Conservation (phyloP, 2,888 invertebrate genomes). For the Cordilura impudica region DNA sequence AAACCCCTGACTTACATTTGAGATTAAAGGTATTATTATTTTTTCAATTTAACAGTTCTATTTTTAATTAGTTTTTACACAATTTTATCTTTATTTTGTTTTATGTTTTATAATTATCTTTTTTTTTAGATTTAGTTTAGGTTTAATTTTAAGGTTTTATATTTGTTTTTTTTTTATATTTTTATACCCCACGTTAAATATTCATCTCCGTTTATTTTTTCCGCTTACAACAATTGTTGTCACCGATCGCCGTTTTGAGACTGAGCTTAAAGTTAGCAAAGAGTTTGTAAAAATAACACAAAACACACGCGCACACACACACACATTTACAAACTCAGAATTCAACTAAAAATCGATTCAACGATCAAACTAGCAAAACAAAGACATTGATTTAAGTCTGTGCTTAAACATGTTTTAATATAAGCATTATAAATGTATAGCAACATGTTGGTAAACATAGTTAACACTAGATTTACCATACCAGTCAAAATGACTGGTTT, state of each 20-base stretch:
- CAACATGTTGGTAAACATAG: background rate
- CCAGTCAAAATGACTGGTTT: background rate
- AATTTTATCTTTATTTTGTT: background rate
- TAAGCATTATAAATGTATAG: background rate
- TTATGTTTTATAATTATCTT: background rate
- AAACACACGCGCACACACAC: background rate
- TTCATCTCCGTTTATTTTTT: constrained; percentile 20
- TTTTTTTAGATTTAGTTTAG: background rate
- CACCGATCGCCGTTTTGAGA: constrained; percentile 71
- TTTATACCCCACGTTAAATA: constrained; percentile 1
- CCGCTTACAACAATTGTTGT: constrained; percentile 68
- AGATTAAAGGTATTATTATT: background rate
- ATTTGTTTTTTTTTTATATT: constrained; percentile 12
- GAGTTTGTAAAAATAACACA: constrained; percentile 48
- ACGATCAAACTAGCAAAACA: background rate
- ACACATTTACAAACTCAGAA: background rate
- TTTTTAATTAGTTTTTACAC: background rate
- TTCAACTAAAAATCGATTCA: background rate
- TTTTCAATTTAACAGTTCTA: background rate
- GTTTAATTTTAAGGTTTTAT: background rate
- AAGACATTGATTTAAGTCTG: background rate
- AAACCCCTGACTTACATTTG: constrained; percentile 49
- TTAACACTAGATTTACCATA: background rate
- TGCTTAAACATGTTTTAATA: background rate
- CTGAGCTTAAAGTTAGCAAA: constrained; percentile 68